Evolutionary conservation across 2,797 vertebrate genomes (phyloP), one percentile per base, ranked within the genome.

Genomic region (Catamblyrhynchus diadema): DNA sequence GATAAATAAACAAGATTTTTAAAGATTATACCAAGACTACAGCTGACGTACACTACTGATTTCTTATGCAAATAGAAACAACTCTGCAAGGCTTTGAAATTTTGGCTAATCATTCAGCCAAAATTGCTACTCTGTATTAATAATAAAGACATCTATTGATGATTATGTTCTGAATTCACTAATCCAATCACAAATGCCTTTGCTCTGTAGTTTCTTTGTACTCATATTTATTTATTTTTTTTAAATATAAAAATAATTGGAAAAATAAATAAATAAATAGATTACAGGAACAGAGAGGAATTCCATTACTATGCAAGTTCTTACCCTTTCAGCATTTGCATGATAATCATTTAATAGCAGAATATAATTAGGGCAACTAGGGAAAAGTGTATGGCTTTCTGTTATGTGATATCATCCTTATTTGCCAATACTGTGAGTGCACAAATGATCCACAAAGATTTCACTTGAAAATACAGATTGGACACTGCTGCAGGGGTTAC

Each of bases 91-190:
- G 54, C 86, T 93, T 85, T 94, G 72, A 89, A 91, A 83, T 39
- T 93, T 93, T 39, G 61, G 45, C 59, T 93, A 90, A 92, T 95
- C 72, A 88, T 92, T 95, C 86, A 88, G 30, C 30, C 25, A 64
- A 81, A 94, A 95, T 90, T 91, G 59, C 70, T 69, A 48, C 35
- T 87, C 35, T 83, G 20, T 91, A 94, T 96, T 91, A 93, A 97
- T 96, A 94, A 88, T 79, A 91, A 93, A 81, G 75, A 88, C 85
- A 67, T 81, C 79, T 91, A 94, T 91, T 93, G 72, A 94, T 91
- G 54, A 65, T 79, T 93, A 88, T 93, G 39, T 91, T 93, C 66
- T 96, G 70, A 62, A 92, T 92, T 94, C 54, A 59, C 69, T 92
- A 88, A 92, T 92, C 82, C 65, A 81, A 93, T 83, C 57, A 94